These are phyloP conservation scores for Petrophora chlorosata DNA, from an alignment of 2,888 invertebrate genomes.

Conservation along the genomic window DNA sequence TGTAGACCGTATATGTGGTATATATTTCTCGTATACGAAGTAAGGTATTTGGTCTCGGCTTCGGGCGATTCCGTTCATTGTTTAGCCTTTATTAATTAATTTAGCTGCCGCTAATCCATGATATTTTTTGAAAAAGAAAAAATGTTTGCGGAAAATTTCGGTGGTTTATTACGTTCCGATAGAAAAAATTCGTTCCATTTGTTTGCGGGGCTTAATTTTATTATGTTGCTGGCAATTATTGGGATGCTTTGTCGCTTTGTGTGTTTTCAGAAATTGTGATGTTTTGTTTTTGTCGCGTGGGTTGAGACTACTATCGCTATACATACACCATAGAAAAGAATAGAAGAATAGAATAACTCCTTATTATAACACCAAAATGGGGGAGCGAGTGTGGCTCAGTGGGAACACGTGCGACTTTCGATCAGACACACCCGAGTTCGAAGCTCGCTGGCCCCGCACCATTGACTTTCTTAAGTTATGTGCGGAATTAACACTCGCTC, in stretches of 20 bases:
- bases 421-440: too few relatives aligned
- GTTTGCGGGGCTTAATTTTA: conserved; percentile 30
- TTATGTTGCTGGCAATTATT: conserved; percentile 33
- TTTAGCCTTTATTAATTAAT: conserved; percentile 55
- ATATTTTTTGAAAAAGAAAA: conserved; percentile 45
- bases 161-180: conserved; percentile 26
- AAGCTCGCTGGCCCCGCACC: too few relatives aligned
- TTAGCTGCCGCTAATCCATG: conserved; percentile 50
- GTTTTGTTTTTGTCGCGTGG: too few relatives aligned
- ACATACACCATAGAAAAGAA: too few relatives aligned
- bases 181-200: conserved; percentile 33
- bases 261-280: neutral
- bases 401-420: too few relatives aligned
- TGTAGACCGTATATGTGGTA: neutral
- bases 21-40: conserved; percentile 15
- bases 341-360: too few relatives aligned
- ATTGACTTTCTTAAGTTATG: too few relatives aligned
- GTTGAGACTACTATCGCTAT: too few relatives aligned
- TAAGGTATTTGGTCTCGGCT: conserved; percentile 13
- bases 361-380: too few relatives aligned
- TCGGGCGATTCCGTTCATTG: conserved; percentile 48
- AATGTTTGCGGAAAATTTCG: conserved; percentile 20
- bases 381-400: too few relatives aligned
- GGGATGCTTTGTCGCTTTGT: conserved; percentile 17
- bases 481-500: too few relatives aligned